Conservation (phyloP, 2,797 vertebrate species). For the Spea hammondii region DNA sequence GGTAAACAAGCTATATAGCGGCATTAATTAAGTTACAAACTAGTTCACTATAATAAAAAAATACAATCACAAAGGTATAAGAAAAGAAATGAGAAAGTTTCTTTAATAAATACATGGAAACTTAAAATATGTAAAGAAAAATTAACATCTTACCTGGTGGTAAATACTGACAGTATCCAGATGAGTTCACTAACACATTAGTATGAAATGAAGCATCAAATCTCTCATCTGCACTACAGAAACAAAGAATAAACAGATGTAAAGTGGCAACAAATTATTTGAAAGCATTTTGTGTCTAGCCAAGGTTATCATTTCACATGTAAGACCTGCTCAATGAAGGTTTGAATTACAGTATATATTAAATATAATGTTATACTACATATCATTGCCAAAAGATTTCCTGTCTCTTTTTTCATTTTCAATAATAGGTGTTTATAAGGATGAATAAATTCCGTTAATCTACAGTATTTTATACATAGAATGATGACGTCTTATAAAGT, state of each 20-base stretch:
- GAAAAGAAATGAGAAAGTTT: no score
- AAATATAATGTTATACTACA: not conserved
- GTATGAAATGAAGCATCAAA: conserved; percentile 90
- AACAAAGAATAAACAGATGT: conserved; percentile 20
- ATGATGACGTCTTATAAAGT: not conserved
- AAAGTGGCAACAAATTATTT: conserved; percentile 17
- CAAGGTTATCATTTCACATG: not conserved
- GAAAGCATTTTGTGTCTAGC: conserved; percentile 10
- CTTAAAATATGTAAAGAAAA: not conserved
- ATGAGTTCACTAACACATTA: conserved; percentile 83
- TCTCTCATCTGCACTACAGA: conserved; percentile 84
- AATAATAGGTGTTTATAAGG: conserved; percentile 15
- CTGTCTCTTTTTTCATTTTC: conserved; percentile 32
- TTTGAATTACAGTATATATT: conserved; percentile 9
- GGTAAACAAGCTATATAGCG: no score
- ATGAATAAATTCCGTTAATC: conserved; percentile 7
- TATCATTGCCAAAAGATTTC: conserved; percentile 30
- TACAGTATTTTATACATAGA: conserved; percentile 4
- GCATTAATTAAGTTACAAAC: no score
- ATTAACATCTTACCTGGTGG: conserved; percentile 81
- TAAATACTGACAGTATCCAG: conserved; percentile 81
- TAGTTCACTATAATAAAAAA: no score
- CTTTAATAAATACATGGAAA: no score
- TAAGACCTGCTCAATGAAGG: conserved; percentile 9
- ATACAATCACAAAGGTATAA: no score